Evolutionary conservation across 2,888 invertebrate genomes (phyloP), one percentile per base, ranked within the genome.

Genomic region (Epiblema foenella): DNA sequence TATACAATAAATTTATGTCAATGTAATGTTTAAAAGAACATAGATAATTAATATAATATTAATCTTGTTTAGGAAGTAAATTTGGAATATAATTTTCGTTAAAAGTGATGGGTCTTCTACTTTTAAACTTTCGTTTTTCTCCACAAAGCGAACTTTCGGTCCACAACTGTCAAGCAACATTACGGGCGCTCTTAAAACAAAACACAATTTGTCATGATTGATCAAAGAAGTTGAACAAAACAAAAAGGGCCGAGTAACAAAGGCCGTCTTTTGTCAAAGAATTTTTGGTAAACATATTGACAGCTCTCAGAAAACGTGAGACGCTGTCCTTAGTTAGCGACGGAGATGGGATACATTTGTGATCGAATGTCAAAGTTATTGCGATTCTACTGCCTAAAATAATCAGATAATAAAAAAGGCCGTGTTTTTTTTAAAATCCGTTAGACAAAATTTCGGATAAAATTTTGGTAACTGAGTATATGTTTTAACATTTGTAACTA

Each of bases 171-270:
- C 90, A 85, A 90, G 89, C 85, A 89, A 84, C 80, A 81, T 86
- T 87, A 86, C 82, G 79, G 79, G 82, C 80, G 82, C 82, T 87
- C 86, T 86, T 85, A 83, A 83, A 90, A 89, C 87, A 88, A 90
- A 91, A 90, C 82, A 89, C 87, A 90, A 89, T 91, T 91, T 91
- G 89, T 89, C 90, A 88, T 91, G 89, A 92, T 91, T 91, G 91
- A 91, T 91, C 91, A 90, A 89, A 88, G 85, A 89, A 90, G 85
- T 88, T 87, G 78, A 81, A 77, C 81, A 82, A 87, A 87, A 87
- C 86, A 89, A 88, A 85, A 84, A 85, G 82, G 78, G 77, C 78
- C 75, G 77, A 75, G 78, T 78, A 84, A 86, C 84, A 87, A 86
- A 84, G 83, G 77, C 79, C 74, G 81, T 76, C 80, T 81, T 85